Evolutionary conservation across 2,113 vertebrate species (phyloP).

Genomic region (Delphinus delphis): DNA sequence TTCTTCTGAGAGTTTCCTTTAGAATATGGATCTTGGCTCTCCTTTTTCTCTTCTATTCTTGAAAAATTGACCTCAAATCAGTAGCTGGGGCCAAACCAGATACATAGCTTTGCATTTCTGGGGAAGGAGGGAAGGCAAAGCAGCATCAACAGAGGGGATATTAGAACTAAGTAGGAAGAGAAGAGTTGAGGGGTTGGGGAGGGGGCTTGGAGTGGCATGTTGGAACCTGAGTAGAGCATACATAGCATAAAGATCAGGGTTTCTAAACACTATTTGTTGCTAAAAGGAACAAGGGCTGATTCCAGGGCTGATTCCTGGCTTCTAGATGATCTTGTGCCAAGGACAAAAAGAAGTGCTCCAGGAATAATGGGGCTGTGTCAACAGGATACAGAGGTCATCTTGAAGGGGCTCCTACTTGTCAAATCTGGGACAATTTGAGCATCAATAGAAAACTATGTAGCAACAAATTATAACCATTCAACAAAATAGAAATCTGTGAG

Average conservation of each 20-base stretch:
- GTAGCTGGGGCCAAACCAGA: neutral
- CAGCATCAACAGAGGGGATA: neutral
- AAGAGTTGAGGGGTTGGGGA: too few species aligned
- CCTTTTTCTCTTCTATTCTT: neutral
- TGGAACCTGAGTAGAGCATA: neutral
- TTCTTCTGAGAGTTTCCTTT: neutral
- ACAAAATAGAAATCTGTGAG: slow-evolving; percentile 4
- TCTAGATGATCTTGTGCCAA: neutral
- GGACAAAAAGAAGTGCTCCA: neutral
- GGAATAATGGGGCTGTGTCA: neutral
- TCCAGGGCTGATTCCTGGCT: neutral
- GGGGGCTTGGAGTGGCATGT: neutral
- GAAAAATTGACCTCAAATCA: neutral
- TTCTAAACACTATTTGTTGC: neutral
- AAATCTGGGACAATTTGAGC: neutral
- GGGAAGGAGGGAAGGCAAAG: neutral
- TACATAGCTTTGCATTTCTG: neutral
- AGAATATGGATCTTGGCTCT: neutral
- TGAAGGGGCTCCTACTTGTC: neutral
- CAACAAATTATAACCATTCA: neutral
- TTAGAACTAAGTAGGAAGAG: neutral
- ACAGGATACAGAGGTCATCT: neutral
- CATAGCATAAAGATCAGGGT: neutral
- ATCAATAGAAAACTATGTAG: neutral
- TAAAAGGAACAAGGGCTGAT: neutral